Percentiles rank a stretch among this genome's conserved stretches.
Conservation (phyloP, 2,888 invertebrate genomes). For the Caenorhabditis sp. region DNA sequence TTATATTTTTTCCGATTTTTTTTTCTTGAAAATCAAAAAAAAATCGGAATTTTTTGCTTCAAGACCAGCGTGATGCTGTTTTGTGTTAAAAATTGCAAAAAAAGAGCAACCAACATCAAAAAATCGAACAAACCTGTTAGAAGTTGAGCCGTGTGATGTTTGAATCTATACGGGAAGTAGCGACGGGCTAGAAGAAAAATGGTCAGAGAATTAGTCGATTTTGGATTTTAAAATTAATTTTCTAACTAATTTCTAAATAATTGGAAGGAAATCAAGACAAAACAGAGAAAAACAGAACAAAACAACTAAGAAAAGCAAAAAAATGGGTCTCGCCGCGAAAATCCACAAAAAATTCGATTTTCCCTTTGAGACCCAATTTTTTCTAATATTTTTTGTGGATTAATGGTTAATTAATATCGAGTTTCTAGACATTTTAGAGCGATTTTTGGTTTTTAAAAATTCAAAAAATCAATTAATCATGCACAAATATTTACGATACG, state of each 20-base stretch:
- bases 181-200: conserved; percentile 74
- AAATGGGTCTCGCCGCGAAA: too few relatives aligned
- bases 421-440: neutral
- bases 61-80: too few relatives aligned
- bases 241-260: too few relatives aligned
- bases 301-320: too few relatives aligned
- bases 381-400: neutral
- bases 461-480: neutral
- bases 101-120: too few relatives aligned
- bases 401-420: neutral
- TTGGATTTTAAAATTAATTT: too few relatives aligned
- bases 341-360: too few relatives aligned
- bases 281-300: too few relatives aligned
- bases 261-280: too few relatives aligned
- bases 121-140: conserved; percentile 71
- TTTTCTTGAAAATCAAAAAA: neutral
- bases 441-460: neutral
- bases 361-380: too few relatives aligned
- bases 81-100: too few relatives aligned
- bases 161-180: conserved; percentile 82
- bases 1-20: neutral
- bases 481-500: neutral
- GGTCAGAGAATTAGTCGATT: neutral
- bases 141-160: conserved; percentile 83
- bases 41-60: too few relatives aligned